A percentile compares a stretch with the other conserved stretches of the same genome.
phyloP scores from a whole-genome alignment of 2,797 vertebrate genomes.

The Lateolabrax maculatus region DNA sequence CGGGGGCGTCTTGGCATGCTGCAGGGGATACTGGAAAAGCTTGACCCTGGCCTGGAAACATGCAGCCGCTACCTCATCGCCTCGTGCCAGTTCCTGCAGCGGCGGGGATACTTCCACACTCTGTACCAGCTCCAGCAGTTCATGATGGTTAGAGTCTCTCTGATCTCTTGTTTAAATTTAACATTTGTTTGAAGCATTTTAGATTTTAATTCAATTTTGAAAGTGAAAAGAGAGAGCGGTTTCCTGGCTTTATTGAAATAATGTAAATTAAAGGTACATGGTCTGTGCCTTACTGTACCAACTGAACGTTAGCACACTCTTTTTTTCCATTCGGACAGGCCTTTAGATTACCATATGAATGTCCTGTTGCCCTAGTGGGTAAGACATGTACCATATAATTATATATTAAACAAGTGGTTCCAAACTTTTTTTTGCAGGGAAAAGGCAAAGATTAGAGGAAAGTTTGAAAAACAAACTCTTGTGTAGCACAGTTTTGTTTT shows the following conservation, averaged over 20 bases:
- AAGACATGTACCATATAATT: neutral
- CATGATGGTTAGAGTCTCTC: conserved; percentile 90
- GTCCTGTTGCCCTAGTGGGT: neutral
- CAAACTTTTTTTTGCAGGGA: neutral
- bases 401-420: neutral
- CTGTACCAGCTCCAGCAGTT: conserved; percentile 97
- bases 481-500: neutral
- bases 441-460: too few relatives aligned
- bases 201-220: neutral
- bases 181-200: neutral
- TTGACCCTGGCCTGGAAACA: conserved; percentile 91
- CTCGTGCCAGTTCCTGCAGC: conserved; percentile 95
- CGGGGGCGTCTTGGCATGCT: conserved; percentile 89
- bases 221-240: neutral
- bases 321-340: neutral
- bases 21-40: conserved; percentile 91
- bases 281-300: neutral
- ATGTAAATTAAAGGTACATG: neutral
- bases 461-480: neutral
- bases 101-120: conserved; percentile 91
- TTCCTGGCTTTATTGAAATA: neutral
- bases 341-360: neutral
- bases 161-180: too few relatives aligned
- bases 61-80: conserved; percentile 95
- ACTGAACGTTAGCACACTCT: too few relatives aligned